Evolutionary conservation across 2,888 invertebrate species (phyloP), one percentile per base, ranked within the genome.

Genomic region (Melieria crassipennis): DNA sequence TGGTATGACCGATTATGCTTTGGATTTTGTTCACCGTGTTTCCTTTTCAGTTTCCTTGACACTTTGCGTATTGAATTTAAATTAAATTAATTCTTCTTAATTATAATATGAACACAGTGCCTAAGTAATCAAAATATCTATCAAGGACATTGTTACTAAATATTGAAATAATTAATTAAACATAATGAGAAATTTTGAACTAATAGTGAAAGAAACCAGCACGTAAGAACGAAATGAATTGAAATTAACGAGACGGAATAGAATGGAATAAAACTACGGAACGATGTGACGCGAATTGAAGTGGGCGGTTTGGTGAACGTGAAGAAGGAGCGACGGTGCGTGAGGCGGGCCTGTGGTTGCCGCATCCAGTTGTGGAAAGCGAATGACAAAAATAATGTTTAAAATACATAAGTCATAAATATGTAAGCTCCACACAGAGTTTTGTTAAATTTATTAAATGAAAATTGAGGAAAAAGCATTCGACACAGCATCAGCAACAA

Each of bases 101-200:
- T 83, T 83, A 81, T 84, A 84, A 84, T 85, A 85, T 85, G 85
- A 85, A 85, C 85, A 85, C 85, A 85, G 85, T 85, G 85, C 85
- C 85, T 85, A 85, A 84, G 84, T 85, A 85, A 85, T 85, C 83
- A 85, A 83, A 81, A 82, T 81, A 83, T 81, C 80, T 82, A 80
- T 84, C 82, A 83, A 84, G 83, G 82, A 85, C 83, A 84, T 85
- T 85, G 83, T 85, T 85, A 84, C 83, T 83, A 78, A 81, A 80
- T 78, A 75, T 73, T 69, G 42, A 73, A 73, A 72, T 61, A 73
- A 70, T 43, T 69, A 69, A 73, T 43, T 69, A 69, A 73, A 73
- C 30, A 30, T 73, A 76, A 75, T 73, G 62, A 69, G 66, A 75
- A 71, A 63, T 65, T 70, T 61, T 68, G 68, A 68, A 43, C 60